A percentile compares a stretch with the other conserved stretches of the same genome.
phyloP scores from a whole-genome alignment of 2,797 vertebrate genomes.

The Leptatherina wallacei region DNA sequence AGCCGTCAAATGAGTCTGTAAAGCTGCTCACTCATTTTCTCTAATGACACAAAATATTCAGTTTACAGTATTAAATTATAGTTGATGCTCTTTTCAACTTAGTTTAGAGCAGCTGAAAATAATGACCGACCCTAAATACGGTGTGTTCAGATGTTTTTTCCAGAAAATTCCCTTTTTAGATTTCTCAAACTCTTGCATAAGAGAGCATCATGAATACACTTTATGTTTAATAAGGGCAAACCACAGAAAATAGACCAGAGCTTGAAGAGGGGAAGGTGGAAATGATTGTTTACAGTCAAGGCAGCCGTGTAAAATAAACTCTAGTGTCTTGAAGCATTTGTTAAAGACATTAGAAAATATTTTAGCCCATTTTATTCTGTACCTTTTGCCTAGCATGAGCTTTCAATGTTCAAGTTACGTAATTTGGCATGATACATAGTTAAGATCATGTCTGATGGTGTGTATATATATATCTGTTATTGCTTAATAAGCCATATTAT shows the following conservation, averaged over 20 bases:
- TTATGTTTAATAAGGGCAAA: conserved; percentile 14
- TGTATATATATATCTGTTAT: background rate
- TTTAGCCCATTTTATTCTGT: conserved; percentile 17
- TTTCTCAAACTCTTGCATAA: conserved; percentile 4
- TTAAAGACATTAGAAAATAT: conserved; percentile 16
- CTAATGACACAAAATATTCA: conserved; percentile 5
- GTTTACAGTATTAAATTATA: conserved; percentile 3
- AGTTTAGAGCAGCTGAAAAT: conserved; percentile 10
- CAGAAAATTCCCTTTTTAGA: conserved; percentile 4
- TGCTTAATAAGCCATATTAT: background rate
- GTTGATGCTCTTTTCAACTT: background rate
- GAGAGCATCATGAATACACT: background rate
- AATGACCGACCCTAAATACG: background rate
- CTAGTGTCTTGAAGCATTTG: conserved; percentile 1
- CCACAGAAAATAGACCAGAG: conserved; percentile 8
- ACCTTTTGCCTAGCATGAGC: conserved; percentile 23
- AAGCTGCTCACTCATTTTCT: conserved; percentile 3
- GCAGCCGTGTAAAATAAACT: conserved; percentile 14
- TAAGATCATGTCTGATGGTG: background rate
- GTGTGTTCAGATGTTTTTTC: conserved; percentile 1
- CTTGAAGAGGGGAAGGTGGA: background rate
- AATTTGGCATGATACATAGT: conserved; percentile 43
- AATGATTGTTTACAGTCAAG: conserved; percentile 34
- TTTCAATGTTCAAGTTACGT: conserved; percentile 30
- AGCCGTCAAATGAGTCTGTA: background rate